Evolutionary conservation across 92 coral and sea anemone species (phyloP).

Genomic region (Porites rus): DNA sequence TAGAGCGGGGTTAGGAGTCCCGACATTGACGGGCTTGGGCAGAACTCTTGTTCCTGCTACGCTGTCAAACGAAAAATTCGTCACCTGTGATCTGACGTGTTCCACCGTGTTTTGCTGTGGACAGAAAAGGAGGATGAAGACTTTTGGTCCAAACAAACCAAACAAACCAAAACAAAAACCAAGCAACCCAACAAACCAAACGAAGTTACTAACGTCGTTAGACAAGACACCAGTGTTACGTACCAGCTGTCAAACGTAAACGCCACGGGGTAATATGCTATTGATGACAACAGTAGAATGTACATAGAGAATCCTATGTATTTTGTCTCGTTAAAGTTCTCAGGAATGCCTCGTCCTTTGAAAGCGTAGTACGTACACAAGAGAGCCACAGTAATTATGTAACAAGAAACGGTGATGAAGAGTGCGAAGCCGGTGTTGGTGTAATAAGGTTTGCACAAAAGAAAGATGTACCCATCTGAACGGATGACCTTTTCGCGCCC

Average conservation of each 20-base stretch:
- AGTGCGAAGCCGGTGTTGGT: conserved; percentile 46
- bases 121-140: conserved; percentile 52
- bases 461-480: conserved; percentile 57
- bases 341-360: conserved; percentile 73
- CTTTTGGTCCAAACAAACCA: conserved; percentile 64
- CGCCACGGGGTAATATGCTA: conserved; percentile 70
- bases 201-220: conserved; percentile 65
- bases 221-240: conserved; percentile 62
- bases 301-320: conserved; percentile 74
- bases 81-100: conserved; percentile 50
- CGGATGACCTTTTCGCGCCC: conserved; percentile 31
- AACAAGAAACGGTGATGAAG: conserved; percentile 44
- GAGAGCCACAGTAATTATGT: conserved; percentile 53
- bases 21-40: background rate
- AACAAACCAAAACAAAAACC: conserved; percentile 73
- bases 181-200: conserved; percentile 70
- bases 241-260: conserved; percentile 72
- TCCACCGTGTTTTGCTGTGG: conserved; percentile 65
- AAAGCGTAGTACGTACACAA: conserved; percentile 71
- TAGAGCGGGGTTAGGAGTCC: background rate
- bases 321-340: conserved; percentile 79
- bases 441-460: conserved; percentile 55
- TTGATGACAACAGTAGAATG: conserved; percentile 68
- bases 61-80: conserved; percentile 15
- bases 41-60: conserved; percentile 2